Evolutionary conservation across 1,140 invertebrate genomes (phyloP).

Genomic region (Anastatus disparis): DNA sequence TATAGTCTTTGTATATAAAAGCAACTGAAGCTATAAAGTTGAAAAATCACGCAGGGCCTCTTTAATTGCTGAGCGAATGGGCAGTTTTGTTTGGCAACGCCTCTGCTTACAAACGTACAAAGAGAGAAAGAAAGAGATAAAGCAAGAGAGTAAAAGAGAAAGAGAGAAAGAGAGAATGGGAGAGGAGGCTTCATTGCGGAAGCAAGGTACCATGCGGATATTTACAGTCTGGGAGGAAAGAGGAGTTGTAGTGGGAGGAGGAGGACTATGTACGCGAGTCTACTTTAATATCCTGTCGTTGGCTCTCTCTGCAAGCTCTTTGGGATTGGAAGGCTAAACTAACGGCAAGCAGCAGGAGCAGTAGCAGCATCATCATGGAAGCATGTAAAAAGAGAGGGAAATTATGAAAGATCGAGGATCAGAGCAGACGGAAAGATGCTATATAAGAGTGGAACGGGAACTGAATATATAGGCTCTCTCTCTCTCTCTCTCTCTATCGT

Average conservation of each 20-base stretch:
- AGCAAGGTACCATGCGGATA: slow-evolving; percentile 23
- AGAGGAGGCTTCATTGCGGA: slow-evolving; percentile 13
- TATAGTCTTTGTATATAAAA: too few relatives aligned
- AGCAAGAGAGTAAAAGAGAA: too few relatives aligned
- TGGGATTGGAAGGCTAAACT: too few relatives aligned
- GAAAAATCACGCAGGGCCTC: not conserved
- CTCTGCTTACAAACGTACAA: not conserved
- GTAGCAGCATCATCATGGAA: too few relatives aligned
- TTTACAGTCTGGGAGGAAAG: slow-evolving; percentile 40
- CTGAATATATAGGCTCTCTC: too few relatives aligned
- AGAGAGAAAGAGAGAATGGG: too few relatives aligned
- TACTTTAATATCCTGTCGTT: slow-evolving; percentile 49
- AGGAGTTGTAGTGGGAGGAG: too few relatives aligned
- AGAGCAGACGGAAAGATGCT: too few relatives aligned
- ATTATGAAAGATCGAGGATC: slow-evolving; percentile 17
- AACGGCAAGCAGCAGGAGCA: too few relatives aligned
- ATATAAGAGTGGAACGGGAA: too few relatives aligned
- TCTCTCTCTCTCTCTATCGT: too few relatives aligned
- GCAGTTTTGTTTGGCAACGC: not conserved
- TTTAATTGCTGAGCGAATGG: not conserved
- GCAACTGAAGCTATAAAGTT: not conserved
- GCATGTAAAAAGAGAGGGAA: slow-evolving; percentile 27
- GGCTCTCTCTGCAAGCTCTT: slow-evolving; percentile 35
- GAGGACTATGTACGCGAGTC: not conserved
- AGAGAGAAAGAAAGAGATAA: not conserved